Conservation (phyloP, 1,140 invertebrate genomes). For the Littorina saxatilis region DNA sequence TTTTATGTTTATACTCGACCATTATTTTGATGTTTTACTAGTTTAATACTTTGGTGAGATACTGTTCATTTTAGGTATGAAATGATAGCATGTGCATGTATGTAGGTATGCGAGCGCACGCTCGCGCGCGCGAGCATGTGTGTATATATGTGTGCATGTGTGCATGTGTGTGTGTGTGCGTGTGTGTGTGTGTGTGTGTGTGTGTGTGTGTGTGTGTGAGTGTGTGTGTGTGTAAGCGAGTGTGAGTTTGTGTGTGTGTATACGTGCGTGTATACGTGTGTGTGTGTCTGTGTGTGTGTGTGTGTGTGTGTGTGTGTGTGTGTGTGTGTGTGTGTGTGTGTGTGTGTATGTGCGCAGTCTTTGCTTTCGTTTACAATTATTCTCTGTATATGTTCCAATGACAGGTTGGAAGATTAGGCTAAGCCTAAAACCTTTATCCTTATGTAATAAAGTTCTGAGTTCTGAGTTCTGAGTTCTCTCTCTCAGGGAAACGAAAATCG, state of each 20-base stretch:
- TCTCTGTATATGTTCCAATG: too few relatives aligned
- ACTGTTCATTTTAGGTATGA: too few relatives aligned
- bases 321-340: neutral
- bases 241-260: slow-evolving; percentile 32
- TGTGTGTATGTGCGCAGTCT: slow-evolving; percentile 32
- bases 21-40: too few relatives aligned
- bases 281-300: neutral
- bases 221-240: slow-evolving; percentile 32
- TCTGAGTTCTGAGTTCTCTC: too few relatives aligned
- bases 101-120: slow-evolving; percentile 32
- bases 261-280: neutral
- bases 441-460: too few relatives aligned
- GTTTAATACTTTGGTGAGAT: slow-evolving; percentile 5
- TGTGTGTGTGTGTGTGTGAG: slow-evolving; percentile 8
- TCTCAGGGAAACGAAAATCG: too few relatives aligned
- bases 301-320: neutral
- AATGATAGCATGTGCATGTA: too few relatives aligned
- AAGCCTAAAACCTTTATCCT: too few relatives aligned
- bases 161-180: slow-evolving; percentile 2
- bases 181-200: slow-evolving; percentile 21
- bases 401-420: too few relatives aligned
- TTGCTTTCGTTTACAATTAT: too few relatives aligned
- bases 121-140: slow-evolving; percentile 18
- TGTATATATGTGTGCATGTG: neutral
- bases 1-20: too few relatives aligned